Conservation (phyloP, 2,113 vertebrate genomes). For the Toxotes jaculatrix region DNA sequence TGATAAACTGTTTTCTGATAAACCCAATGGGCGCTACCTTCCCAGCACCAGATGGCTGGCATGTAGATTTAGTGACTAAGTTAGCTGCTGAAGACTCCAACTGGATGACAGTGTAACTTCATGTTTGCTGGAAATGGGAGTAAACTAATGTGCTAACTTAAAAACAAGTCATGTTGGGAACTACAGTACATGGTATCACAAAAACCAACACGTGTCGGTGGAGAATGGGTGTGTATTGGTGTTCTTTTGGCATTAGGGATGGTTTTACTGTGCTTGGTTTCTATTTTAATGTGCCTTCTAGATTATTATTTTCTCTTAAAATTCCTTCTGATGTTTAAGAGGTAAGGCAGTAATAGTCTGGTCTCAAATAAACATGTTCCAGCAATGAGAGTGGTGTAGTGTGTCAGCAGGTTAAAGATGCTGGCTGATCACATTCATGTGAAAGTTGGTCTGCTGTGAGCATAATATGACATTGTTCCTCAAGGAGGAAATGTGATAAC, state of each 20-base stretch:
- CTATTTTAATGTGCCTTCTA: neutral
- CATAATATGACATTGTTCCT: neutral
- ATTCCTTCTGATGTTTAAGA: neutral
- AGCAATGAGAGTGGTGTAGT: neutral
- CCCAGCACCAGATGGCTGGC: neutral
- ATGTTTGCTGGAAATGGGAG: neutral
- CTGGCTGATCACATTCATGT: neutral
- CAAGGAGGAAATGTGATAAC: neutral
- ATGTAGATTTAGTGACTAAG: neutral
- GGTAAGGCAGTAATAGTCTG: neutral
- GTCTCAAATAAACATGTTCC: neutral
- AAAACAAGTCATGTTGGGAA: neutral
- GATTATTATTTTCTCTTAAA: neutral
- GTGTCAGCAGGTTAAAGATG: neutral
- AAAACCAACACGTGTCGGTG: neutral
- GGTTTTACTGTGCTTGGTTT: neutral
- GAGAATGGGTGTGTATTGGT: neutral
- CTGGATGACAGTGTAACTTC: neutral
- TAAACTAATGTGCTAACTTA: neutral
- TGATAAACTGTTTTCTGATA: neutral
- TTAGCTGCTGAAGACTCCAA: neutral
- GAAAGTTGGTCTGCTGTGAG: slow-evolving; percentile 4
- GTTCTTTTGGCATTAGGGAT: neutral
- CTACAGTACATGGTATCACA: neutral
- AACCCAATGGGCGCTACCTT: too few relatives aligned